Conservation (phyloP, 92 coral and sea anemone species). For the Siderastrea radians region DNA sequence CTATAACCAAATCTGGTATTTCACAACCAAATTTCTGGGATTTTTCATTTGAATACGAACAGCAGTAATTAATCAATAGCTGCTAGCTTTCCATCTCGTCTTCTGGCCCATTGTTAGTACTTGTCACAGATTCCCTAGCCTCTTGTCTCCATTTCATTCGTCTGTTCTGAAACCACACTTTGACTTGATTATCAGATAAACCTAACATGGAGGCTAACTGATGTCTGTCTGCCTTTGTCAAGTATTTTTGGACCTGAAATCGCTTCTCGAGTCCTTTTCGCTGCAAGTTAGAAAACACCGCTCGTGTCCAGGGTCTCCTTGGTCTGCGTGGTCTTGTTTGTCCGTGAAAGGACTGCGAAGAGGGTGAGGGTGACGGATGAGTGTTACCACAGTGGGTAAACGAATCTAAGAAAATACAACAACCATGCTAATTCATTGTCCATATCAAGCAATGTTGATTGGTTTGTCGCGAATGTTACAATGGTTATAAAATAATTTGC, state of each 20-base stretch:
- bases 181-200: slow-evolving; percentile 96
- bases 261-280: slow-evolving; percentile 97
- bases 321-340: slow-evolving; percentile 88
- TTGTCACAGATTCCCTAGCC: slow-evolving; percentile 88
- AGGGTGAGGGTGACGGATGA: slow-evolving; percentile 54
- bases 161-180: slow-evolving; percentile 98
- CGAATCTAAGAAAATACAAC: slow-evolving; percentile 26
- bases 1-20: too few species aligned
- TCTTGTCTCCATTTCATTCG: slow-evolving; percentile 99
- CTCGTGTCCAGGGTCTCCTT: slow-evolving; percentile 99
- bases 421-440: too few species aligned
- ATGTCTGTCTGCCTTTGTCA: slow-evolving; percentile 96
- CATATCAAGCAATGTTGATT: too few species aligned
- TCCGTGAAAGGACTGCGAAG: slow-evolving; percentile 62
- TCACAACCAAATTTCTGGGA: not conserved
- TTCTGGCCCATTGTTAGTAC: slow-evolving; percentile 77
- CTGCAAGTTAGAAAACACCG: slow-evolving; percentile 95
- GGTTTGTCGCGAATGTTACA: too few species aligned
- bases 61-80: not conserved
- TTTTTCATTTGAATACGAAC: not conserved
- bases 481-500: too few species aligned
- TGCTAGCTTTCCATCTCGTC: slow-evolving; percentile 35
- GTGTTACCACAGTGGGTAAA: slow-evolving; percentile 44
- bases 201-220: slow-evolving; percentile 98
- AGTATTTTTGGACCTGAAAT: slow-evolving; percentile 93